A percentile compares a stretch with the other conserved stretches of the same genome.
phyloP scores from a whole-genome alignment of 2,888 invertebrate genomes.

The Rhimphoctona megacephalus region DNA sequence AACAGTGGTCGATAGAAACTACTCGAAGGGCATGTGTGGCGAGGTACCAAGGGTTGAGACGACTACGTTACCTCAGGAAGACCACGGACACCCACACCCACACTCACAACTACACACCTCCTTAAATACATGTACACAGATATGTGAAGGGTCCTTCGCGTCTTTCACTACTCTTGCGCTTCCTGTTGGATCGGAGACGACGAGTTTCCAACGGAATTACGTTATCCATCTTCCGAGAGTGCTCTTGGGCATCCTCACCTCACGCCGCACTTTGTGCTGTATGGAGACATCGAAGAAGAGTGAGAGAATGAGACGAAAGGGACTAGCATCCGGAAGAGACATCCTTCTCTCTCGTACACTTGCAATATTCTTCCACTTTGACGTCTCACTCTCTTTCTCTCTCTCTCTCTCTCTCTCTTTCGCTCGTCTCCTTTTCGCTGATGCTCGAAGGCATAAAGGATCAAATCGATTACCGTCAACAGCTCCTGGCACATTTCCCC shows the following conservation, averaged over 20 bases:
- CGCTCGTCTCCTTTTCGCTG: constrained; percentile 39
- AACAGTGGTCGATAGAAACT: constrained; percentile 18
- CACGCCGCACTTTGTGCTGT: constrained; percentile 40
- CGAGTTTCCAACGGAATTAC: constrained; percentile 69
- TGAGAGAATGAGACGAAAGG: constrained; percentile 51
- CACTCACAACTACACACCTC: neutral
- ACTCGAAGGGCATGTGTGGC: constrained; percentile 26
- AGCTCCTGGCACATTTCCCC: constrained; percentile 33
- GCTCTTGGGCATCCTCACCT: constrained; percentile 60
- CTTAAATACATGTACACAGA: constrained; percentile 11
- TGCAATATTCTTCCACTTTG: constrained; percentile 31
- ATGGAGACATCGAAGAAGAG: constrained; percentile 39
- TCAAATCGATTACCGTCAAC: constrained; percentile 68
- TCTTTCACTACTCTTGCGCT: constrained; percentile 49
- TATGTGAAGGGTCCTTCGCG: constrained; percentile 33
- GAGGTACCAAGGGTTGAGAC: constrained; percentile 1
- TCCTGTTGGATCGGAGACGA: constrained; percentile 51
- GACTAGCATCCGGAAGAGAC: constrained; percentile 41
- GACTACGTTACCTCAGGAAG: constrained; percentile 37
- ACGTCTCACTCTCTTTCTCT: constrained; percentile 13
- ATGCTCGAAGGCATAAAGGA: constrained; percentile 60
- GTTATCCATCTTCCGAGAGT: constrained; percentile 71
- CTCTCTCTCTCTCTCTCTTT: constrained; percentile 15
- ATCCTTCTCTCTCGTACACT: constrained; percentile 22
- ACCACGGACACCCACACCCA: constrained; percentile 35